A percentile compares a stretch with the other conserved stretches of the same genome.
Evolutionary conservation across 2,888 invertebrate species (phyloP).

Genomic region (Amphipyra tragopoginis): DNA sequence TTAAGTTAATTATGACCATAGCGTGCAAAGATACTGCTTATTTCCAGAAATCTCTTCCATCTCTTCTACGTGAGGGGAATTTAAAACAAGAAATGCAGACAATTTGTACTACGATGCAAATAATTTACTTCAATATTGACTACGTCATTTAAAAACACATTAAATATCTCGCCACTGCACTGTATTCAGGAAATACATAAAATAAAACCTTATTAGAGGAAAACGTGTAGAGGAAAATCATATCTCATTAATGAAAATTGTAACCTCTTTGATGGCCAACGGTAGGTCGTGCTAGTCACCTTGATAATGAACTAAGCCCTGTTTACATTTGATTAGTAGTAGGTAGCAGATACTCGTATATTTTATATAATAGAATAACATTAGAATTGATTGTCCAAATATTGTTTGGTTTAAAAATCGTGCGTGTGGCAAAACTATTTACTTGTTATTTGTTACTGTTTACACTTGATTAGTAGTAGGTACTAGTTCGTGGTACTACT

Average conservation of each 20-base stretch:
- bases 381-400: conserved; percentile 30
- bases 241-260: conserved; percentile 11
- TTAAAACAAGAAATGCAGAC: no score
- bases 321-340: conserved; percentile 12
- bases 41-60: no score
- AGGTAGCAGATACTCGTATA: background rate
- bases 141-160: no score
- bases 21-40: no score
- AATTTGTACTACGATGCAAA: no score
- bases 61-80: no score
- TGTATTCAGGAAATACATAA: conserved; percentile 8
- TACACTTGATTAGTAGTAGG: no score
- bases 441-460: no score
- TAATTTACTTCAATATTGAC: no score
- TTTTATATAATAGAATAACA: conserved; percentile 8
- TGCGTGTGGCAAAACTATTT: no score
- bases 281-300: conserved; percentile 2
- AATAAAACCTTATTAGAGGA: conserved; percentile 17
- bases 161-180: background rate
- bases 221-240: conserved; percentile 28
- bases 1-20: no score
- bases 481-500: no score
- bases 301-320: conserved; percentile 20
- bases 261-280: conserved; percentile 1
- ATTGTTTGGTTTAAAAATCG: conserved; percentile 1